Evolutionary conservation across 2,888 invertebrate genomes (phyloP).

Genomic region (Cheilosia scutellata): DNA sequence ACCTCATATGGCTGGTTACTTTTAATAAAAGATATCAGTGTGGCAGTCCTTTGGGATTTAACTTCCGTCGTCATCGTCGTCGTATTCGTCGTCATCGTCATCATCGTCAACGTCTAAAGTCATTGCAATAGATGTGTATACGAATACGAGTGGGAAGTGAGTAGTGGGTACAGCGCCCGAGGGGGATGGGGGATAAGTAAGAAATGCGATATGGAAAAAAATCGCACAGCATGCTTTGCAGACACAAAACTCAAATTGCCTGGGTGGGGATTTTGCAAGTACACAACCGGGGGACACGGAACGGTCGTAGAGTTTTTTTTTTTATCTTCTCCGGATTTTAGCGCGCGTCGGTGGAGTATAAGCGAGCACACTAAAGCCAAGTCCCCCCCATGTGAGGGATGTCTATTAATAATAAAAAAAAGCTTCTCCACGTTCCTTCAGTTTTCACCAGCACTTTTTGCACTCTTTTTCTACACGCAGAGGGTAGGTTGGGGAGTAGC

Average conservation of each 20-base stretch:
- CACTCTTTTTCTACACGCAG: slow-evolving; percentile 29
- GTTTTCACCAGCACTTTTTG: slow-evolving; percentile 6
- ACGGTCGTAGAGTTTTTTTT: slow-evolving; percentile 26
- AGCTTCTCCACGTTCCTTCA: slow-evolving; percentile 35
- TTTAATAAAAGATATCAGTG: slow-evolving; percentile 74
- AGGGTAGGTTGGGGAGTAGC: slow-evolving; percentile 3
- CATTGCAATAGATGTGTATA: slow-evolving; percentile 14
- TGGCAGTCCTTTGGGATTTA: slow-evolving; percentile 70
- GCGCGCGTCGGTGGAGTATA: slow-evolving; percentile 37
- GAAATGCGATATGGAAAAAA: slow-evolving; percentile 45
- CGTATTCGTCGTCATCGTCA: slow-evolving; percentile 33
- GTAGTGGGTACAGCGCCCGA: neutral
- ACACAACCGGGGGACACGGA: slow-evolving; percentile 5
- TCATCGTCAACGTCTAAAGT: slow-evolving; percentile 45
- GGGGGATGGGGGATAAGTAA: slow-evolving; percentile 20
- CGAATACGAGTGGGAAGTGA: too few species aligned
- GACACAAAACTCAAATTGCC: slow-evolving; percentile 63
- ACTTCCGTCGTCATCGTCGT: slow-evolving; percentile 63
- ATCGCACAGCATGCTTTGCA: slow-evolving; percentile 48
- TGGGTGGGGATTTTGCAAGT: slow-evolving; percentile 46
- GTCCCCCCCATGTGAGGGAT: slow-evolving; percentile 58
- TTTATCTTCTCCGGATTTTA: slow-evolving; percentile 36
- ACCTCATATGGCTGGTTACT: slow-evolving; percentile 59
- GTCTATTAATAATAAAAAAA: slow-evolving; percentile 73
- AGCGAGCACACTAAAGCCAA: slow-evolving; percentile 49